Conservation (phyloP, 2,797 vertebrate species). For the Alauda arvensis region DNA sequence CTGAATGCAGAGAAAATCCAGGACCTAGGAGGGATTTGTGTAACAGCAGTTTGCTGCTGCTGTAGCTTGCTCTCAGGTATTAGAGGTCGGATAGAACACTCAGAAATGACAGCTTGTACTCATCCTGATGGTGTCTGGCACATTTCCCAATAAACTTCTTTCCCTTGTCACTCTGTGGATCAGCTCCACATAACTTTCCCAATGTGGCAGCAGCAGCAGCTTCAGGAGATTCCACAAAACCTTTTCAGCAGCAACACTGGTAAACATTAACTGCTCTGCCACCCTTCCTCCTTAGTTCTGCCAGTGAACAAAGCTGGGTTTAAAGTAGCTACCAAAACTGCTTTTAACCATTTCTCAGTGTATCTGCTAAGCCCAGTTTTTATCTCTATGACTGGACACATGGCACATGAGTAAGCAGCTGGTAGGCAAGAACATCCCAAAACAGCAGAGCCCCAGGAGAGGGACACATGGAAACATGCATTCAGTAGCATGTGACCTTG, state of each 20-base stretch:
- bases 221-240: neutral
- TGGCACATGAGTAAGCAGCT: neutral
- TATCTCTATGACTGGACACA: neutral
- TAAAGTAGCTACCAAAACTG: neutral
- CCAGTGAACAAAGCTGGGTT: neutral
- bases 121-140: neutral
- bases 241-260: neutral
- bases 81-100: neutral
- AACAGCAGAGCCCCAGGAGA: neutral
- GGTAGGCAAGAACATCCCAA: neutral
- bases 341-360: neutral
- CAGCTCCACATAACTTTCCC: neutral
- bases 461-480: neutral
- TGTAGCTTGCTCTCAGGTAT: neutral
- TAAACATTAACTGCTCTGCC: neutral
- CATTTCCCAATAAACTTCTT: neutral
- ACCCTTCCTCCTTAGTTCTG: neutral
- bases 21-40: neutral
- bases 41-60: accelerated
- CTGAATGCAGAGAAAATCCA: neutral
- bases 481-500: neutral
- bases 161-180: neutral
- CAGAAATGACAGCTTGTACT: neutral
- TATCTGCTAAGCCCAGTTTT: neutral
- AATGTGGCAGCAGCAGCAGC: neutral